A percentile compares a stretch with the other conserved stretches of the same genome.
Evolutionary conservation across 2,888 invertebrate genomes (phyloP).

Genomic region (Erannis defoliaria): DNA sequence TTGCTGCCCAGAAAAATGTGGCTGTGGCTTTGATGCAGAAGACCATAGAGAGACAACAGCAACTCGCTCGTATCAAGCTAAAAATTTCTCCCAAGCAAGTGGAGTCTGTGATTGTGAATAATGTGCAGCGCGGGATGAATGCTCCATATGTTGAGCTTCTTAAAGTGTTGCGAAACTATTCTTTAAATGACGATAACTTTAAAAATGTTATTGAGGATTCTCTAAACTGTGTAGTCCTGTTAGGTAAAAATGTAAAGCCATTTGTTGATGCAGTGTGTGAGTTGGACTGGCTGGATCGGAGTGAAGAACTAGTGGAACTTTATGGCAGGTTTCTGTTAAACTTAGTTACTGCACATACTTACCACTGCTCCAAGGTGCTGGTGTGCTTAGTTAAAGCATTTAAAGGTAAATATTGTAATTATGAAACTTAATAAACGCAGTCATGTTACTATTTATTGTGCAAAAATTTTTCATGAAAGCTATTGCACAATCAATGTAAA

Average conservation of each 20-base stretch:
- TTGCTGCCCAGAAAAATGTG: slow-evolving; percentile 72
- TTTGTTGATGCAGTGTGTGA: slow-evolving; percentile 73
- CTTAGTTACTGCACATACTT: slow-evolving; percentile 78
- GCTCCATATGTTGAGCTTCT: slow-evolving; percentile 80
- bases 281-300: slow-evolving; percentile 72
- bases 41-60: slow-evolving; percentile 73
- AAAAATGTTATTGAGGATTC: slow-evolving; percentile 75
- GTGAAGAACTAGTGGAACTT: slow-evolving; percentile 65
- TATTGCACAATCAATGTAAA: slow-evolving; percentile 41
- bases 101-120: slow-evolving; percentile 73
- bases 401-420: slow-evolving; percentile 65
- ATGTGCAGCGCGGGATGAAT: slow-evolving; percentile 67
- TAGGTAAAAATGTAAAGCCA: slow-evolving; percentile 71
- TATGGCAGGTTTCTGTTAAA: slow-evolving; percentile 71
- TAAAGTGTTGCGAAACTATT: slow-evolving; percentile 74
- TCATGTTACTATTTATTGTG: not conserved
- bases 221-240: slow-evolving; percentile 70
- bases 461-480: not conserved
- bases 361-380: slow-evolving; percentile 75
- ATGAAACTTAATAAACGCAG: not conserved
- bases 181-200: slow-evolving; percentile 76
- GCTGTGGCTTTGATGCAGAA: slow-evolving; percentile 79
- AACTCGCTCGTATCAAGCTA: slow-evolving; percentile 72
- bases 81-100: slow-evolving; percentile 78
- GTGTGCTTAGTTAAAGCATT: slow-evolving; percentile 70